Base-by-base conservation (phyloP, 2,888 invertebrate genomes). In the Dichetophora obliterata region DNA sequence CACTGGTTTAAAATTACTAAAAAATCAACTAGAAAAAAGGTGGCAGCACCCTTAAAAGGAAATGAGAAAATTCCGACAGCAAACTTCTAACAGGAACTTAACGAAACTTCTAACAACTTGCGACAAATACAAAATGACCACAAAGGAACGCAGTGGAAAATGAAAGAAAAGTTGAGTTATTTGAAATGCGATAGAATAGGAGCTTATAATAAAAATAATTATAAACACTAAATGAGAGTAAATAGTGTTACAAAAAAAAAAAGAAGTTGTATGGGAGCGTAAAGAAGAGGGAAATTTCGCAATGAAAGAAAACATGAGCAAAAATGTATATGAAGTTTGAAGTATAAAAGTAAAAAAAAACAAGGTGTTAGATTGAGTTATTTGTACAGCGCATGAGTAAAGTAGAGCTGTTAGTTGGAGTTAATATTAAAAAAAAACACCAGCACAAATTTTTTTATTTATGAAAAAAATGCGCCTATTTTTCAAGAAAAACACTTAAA, bases 31-130 rank as follows among this genome's bases (percentile, higher is more conserved):
- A n/a, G n/a, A n/a, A n/a, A 31, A 31, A 31, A 4, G 31, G 16
- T 27, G 31, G 63, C 63, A 24, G 31, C n/a, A 14, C 31, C 6
- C 16, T 34, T 63, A 14, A 8, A 14, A 27, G 1, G 59, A 22
- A 11, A 43, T 43, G 22, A 31, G 19, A 65, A n/a, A n/a, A 50
- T 11, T n/a, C n/a, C n/a, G n/a, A n/a, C n/a, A 48, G 11, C 11
- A 22, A 48, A 50, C 48, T 48, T 68, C 48, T 50, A 68, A 50
- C 50, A 68, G 68, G 24, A 68, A 68, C 68, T 68, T 24, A 68
- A 68, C 68, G 68, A 68, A 68, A 22, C 27, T 68, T 68, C 27
- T 31, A n/a, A 16, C 16, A 19, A 31, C 8, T 57, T 31, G 16
- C 14, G 31, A 19, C 31, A 5, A 27, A 5, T 34, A 9, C 3